Percentiles rank a stretch among this genome's conserved stretches.
These are phyloP conservation scores for Metopolophium dirhodum DNA, from an alignment of 1,140 invertebrate species.

Conservation along the genomic window DNA sequence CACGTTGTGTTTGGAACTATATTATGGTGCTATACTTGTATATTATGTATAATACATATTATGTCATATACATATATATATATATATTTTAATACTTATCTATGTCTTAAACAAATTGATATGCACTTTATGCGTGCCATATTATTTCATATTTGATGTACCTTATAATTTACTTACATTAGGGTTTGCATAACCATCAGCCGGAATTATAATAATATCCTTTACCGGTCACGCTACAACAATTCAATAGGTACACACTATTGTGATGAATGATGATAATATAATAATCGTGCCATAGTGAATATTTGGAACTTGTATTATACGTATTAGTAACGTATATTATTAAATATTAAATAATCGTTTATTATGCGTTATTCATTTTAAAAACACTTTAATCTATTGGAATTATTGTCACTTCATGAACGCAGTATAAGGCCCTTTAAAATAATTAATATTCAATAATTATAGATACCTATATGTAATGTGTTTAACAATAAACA, in stretches of 20 bases:
- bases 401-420: background rate
- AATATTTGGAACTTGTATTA: no score
- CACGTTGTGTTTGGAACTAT: no score
- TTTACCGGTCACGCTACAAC: background rate
- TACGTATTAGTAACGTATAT: no score
- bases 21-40: no score
- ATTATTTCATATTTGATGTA: background rate
- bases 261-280: background rate
- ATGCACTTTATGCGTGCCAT: background rate
- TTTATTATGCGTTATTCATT: background rate
- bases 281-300: background rate
- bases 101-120: background rate
- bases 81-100: no score
- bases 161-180: background rate
- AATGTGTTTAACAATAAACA: no score
- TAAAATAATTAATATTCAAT: background rate
- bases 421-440: background rate
- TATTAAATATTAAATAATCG: background rate
- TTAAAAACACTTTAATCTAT: background rate
- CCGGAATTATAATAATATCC: background rate
- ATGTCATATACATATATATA: no score
- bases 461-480: background rate
- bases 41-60: no score
- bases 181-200: background rate
- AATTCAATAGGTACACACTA: background rate